Percentiles rank a stretch among this genome's conserved stretches.
phyloP scores from a whole-genome alignment of 2,113 vertebrate species.

The Brachirus orientalis region DNA sequence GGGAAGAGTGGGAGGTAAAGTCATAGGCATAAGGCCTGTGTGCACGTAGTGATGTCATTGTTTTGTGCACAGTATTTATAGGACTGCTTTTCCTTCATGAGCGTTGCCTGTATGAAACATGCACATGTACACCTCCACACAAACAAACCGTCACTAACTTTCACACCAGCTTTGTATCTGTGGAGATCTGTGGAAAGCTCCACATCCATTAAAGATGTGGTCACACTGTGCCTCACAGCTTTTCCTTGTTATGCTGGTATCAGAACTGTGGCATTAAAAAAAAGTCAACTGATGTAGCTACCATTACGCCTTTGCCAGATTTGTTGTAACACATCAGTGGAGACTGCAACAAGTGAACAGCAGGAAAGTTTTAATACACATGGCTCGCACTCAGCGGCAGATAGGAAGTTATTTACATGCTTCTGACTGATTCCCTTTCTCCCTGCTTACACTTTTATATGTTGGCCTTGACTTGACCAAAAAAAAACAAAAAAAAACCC shows the following conservation, averaged over 20 bases:
- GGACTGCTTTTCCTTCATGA: conserved; percentile 55
- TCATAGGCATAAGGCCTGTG: conserved; percentile 50
- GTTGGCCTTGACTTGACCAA: conserved; percentile 29
- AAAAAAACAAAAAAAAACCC: conserved; percentile 25
- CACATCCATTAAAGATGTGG: conserved; percentile 42
- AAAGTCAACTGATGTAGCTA: conserved; percentile 40
- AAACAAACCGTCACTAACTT: conserved; percentile 50
- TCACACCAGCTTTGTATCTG: conserved; percentile 51
- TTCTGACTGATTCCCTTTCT: conserved; percentile 44
- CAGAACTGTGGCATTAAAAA: conserved; percentile 34
- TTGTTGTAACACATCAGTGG: conserved; percentile 16
- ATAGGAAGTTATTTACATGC: conserved; percentile 65
- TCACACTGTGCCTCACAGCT: conserved; percentile 39
- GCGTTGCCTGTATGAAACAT: conserved; percentile 37
- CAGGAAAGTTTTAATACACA: conserved; percentile 64
- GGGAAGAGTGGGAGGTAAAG: conserved; percentile 47
- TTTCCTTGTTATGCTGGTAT: conserved; percentile 48
- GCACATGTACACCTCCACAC: conserved; percentile 24
- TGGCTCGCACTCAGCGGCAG: conserved; percentile 19
- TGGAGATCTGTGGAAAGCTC: conserved; percentile 15
- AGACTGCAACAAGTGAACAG: conserved; percentile 48
- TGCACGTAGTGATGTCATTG: conserved; percentile 50
- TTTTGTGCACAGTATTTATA: conserved; percentile 52
- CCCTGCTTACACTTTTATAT: conserved; percentile 45
- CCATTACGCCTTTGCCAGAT: neutral